Base-by-base conservation (phyloP, 2,888 invertebrate genomes). In the Salticus scenicus region DNA sequence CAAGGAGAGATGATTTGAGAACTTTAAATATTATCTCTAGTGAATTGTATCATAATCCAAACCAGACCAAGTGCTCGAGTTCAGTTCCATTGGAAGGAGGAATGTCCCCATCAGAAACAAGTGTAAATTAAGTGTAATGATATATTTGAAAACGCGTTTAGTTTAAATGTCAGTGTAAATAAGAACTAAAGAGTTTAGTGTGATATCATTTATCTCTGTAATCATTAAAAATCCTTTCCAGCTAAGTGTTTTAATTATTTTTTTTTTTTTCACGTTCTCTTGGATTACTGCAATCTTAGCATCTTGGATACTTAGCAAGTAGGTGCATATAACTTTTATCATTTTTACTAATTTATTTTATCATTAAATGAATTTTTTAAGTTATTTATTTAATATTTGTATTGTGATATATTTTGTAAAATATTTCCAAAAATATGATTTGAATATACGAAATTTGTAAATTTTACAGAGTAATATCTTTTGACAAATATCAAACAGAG, bases 81-180 rank as follows among this genome's bases (percentile, higher is more conserved):
- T 10, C n/a, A n/a, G 66, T 66, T 1, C 14, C 31, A 12, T 1
- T 10, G 12, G 66, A 66, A 30, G 66, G 31, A 28, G 66, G 31
- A 66, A 30, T 66, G 30, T 31, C 66, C 14, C 30, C 66, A 66
- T 66, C 66, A 1, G 66, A 66, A 30, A 66, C 66, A 1, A 66
- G 66, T 66, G 66, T 66, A 30, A 66, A 31, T 31, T 66, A 14
- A 66, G 14, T n/a, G 28, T 20, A 8, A 24, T 63, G 10, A 66
- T 31, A 4, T 57, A 57, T 17, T 57, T n/a, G 20, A 24, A 17
- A 4, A 24, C 7, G 17, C 42, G 17, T 37, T 37, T 37, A 47
- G 17, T 17, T 47, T 24, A 20, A 57, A 24, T 47, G 47, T n/a
- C 47, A 24, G 37, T 57, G 57, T 57, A 57, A 57, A 57, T 57